phyloP scores from a whole-genome alignment of 2,888 invertebrate genomes.

The Stegophylla sp. region DNA sequence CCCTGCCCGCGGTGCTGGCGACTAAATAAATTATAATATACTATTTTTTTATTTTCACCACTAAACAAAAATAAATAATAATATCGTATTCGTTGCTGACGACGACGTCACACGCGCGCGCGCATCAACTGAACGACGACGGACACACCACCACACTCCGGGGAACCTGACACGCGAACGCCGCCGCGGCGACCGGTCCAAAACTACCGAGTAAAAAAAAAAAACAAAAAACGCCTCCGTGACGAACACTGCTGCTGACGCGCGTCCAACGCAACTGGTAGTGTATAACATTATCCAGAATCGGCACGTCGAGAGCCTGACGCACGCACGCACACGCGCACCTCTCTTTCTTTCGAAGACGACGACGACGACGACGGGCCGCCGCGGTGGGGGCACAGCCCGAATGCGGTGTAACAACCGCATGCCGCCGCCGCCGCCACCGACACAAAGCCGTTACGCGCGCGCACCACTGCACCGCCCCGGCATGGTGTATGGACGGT shows the following conservation, averaged over 20 bases:
- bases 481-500: not conserved
- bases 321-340: conserved; percentile 33
- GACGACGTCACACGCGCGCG: conserved; percentile 38
- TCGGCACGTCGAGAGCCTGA: not conserved
- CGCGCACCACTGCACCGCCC: no score
- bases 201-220: no score
- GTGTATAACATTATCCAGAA: no score
- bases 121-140: conserved; percentile 40
- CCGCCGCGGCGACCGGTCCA: not conserved
- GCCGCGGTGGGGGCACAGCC: conserved; percentile 28
- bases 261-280: conserved; percentile 12
- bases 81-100: not conserved
- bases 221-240: no score
- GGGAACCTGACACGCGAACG: conserved; percentile 15
- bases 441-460: no score
- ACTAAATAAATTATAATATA: no score
- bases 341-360: no score
- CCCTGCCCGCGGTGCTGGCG: not conserved
- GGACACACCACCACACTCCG: conserved; percentile 45
- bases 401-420: conserved; percentile 46
- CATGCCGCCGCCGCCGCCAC: conserved; percentile 35
- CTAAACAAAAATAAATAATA: not conserved
- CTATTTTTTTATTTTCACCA: not conserved
- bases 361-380: no score
- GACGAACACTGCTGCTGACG: not conserved